Percentiles rank a stretch among this genome's conserved stretches.
phyloP scores from a whole-genome alignment of 2,888 invertebrate species.

The Cylindroiulus punctatus region DNA sequence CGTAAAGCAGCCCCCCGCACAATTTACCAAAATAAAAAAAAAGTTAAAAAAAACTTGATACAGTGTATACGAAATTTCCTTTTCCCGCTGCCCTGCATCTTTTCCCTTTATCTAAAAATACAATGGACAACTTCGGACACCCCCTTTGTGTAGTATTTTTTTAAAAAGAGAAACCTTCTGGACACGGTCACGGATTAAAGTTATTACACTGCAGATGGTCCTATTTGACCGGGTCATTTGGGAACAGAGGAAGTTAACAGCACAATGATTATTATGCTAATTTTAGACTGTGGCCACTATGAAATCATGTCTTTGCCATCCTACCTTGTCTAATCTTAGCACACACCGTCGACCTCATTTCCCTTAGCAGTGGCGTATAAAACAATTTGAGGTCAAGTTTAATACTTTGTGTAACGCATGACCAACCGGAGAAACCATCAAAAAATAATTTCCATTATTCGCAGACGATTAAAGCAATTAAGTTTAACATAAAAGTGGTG shows the following conservation, averaged over 20 bases:
- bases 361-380: background rate
- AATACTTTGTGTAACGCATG: background rate
- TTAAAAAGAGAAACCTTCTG: background rate
- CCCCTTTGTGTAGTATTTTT: background rate
- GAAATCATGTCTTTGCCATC: background rate
- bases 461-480: background rate
- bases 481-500: background rate
- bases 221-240: too few species aligned
- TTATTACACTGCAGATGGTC: too few species aligned
- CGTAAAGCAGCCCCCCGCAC: background rate
- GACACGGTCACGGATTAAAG: too few species aligned
- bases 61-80: background rate
- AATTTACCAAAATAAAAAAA: background rate
- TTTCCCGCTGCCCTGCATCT: slow-evolving; percentile 34
- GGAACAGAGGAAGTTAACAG: too few species aligned
- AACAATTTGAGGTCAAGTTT: background rate
- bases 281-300: background rate
- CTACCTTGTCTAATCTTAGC: background rate
- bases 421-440: background rate
- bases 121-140: background rate
- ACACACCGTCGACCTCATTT: background rate
- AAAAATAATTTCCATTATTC: background rate
- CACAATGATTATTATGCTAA: too few species aligned
- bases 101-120: background rate
- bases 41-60: background rate